Evolutionary conservation across 2,113 vertebrate genomes (phyloP), one percentile per base, ranked within the genome.

Genomic region (Neomonachus schauinslandi): DNA sequence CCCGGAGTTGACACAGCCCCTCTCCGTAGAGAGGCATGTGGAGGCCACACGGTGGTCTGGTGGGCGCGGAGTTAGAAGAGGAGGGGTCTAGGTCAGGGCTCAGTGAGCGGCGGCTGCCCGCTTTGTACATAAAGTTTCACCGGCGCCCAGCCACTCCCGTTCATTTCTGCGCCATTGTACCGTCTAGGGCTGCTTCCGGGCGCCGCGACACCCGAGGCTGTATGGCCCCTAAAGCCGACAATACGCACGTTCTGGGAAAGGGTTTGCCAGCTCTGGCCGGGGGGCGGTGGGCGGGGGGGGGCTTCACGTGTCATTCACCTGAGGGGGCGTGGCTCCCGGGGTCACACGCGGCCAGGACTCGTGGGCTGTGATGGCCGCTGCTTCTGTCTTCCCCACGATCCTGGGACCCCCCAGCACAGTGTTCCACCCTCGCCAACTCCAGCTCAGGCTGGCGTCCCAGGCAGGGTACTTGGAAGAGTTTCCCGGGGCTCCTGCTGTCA

Each of bases 21-120:
- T 59, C 74, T 33, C 16, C 24, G 9, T 18, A 15, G 26, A 61
- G 82, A n/a, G 22, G 18, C 53, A 6, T 1, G 2, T 55, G 83
- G 67, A 42, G 22, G 22, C 74, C 31, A 36, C 79, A 4, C 1
- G 33, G 39, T 19, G 5, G 31, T 18, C 42, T 21, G 51, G 87
- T 13, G 14, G 36, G 63, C 22, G 0, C 31, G 15, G 86, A 13
- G 13, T 42, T 36, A 28, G 42, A 28, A 15, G 13, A 4, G 11
- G 26, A 15, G 8, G 8, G 21, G 8, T 57, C 80, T 24, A 9
- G 63, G 18, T 14, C 5, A 65, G 46, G 36, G 33, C 24, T n/a
- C 4, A 3, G 59, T 39, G 16, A 2, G 22, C 9, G 0, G 3
- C 2, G 0, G 16, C 89, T 0, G 0, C 36, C 39, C 19, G 36